Evolutionary conservation across 1,140 invertebrate genomes (phyloP), one percentile per base, ranked within the genome.

Genomic region (Drosophila paulistorum): DNA sequence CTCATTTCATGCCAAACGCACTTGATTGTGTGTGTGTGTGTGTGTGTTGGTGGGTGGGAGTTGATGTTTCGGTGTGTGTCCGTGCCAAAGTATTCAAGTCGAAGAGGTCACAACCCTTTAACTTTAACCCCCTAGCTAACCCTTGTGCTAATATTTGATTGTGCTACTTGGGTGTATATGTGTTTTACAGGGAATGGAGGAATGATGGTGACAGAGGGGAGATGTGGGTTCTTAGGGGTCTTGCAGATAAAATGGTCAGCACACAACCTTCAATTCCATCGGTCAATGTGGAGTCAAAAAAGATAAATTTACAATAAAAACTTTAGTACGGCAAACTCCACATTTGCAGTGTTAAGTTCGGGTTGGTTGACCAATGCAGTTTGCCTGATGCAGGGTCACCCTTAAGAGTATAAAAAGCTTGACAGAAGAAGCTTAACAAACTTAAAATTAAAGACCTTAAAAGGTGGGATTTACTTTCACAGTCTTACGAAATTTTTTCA

Each of bases 141-240:
- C 76, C 84, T 81, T 80, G 77, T 80, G 84, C 84, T 89, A 87
- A 89, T 89, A 87, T 87, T 87, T 87, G 83, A 87, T 89, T 86
- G 72, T 87, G 82, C 69, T 85, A 83, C 54, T 70, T 68, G 76
- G 71, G 61, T 85, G 77, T 30, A 30, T 30, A 30, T 79, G 79
- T 82, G 71, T 75, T 39, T 39, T 39, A 11, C 3, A 1, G 11
- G 11, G 11, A 3, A 13, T 3, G 37, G 11, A 6, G 37, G 10
- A 11, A 13, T 39, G 10, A 11, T 9, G 9, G 37, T 2, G 11
- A 13, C 10, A 1, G 37, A 11, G 37, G 10, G 11, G 37, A 11
- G 35, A 26, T 26, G 23, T 26, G 23, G 3, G 23, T 26, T 26
- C 23, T 37, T 4, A 13, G 37, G 37, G 11, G 37, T 39, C 37